Evolutionary conservation across 2,797 vertebrate genomes (phyloP).

Genomic region (Coregonus suidteri): DNA sequence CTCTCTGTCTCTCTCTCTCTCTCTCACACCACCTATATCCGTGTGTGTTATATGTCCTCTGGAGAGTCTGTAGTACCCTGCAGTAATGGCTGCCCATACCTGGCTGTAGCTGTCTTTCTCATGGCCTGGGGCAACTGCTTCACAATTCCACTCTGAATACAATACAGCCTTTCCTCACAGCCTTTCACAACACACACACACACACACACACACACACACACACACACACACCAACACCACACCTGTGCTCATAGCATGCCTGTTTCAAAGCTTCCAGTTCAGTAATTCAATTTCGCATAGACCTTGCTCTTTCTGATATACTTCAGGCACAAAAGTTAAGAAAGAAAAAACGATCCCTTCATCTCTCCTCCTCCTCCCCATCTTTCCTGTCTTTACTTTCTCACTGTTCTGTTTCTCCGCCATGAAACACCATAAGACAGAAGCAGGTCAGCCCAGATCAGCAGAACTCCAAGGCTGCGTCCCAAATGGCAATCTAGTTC

Average conservation of each 20-base stretch:
- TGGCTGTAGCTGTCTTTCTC: conserved; percentile 71
- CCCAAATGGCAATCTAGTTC: not conserved
- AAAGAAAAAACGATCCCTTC: conserved; percentile 51
- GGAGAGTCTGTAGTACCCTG: conserved; percentile 77
- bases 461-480: not conserved
- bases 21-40: conserved; percentile 9
- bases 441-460: not conserved
- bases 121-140: conserved; percentile 81
- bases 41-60: conserved; percentile 50
- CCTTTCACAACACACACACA: too few relatives aligned
- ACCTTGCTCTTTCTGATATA: conserved; percentile 80
- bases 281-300: conserved; percentile 82
- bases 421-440: not conserved
- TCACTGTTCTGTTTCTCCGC: not conserved
- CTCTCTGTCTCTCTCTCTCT: conserved; percentile 8
- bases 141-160: conserved; percentile 80
- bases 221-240: conserved; percentile 32
- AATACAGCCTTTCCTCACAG: conserved; percentile 54
- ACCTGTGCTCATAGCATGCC: conserved; percentile 50
- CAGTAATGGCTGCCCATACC: conserved; percentile 76
- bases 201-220: not conserved
- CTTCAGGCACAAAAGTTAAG: conserved; percentile 74
- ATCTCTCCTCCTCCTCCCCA: conserved; percentile 40
- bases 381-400: conserved; percentile 4
- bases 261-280: conserved; percentile 76